Percentiles rank a stretch among this genome's conserved stretches.
These are phyloP conservation scores for Willisornis vidua DNA, from an alignment of 2,113 vertebrate species.

Conservation along the genomic window DNA sequence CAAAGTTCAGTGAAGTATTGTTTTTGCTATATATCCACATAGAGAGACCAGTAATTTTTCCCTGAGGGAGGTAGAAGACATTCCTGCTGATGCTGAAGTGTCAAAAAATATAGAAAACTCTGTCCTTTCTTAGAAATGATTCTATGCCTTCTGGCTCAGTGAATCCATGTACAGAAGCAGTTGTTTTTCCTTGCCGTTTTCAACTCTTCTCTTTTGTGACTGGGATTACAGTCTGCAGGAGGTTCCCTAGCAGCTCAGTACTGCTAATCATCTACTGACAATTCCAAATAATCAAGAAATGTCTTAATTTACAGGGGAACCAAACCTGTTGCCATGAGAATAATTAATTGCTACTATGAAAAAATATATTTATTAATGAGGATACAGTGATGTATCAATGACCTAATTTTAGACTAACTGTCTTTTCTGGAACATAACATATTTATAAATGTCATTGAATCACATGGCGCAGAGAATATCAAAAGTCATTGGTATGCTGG, in stretches of 20 bases:
- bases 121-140: not conserved
- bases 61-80: not conserved
- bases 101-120: not conserved
- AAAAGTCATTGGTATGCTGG: not conserved
- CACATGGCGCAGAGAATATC: not conserved
- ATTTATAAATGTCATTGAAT: slow-evolving; percentile 40
- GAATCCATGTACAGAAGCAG: not conserved
- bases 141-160: not conserved
- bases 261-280: not conserved
- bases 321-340: slow-evolving; percentile 21
- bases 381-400: slow-evolving; percentile 15
- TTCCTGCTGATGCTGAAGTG: not conserved
- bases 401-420: slow-evolving; percentile 6
- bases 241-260: slow-evolving; percentile 9
- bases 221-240: slow-evolving; percentile 21
- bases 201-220: not conserved
- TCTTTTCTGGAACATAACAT: slow-evolving; percentile 9
- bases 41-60: not conserved
- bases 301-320: slow-evolving; percentile 31
- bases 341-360: slow-evolving; percentile 21
- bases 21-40: not conserved
- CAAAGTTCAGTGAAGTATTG: not conserved
- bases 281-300: slow-evolving; percentile 50
- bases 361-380: slow-evolving; percentile 28
- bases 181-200: slow-evolving; percentile 5